Conservation (phyloP, 2,797 vertebrate genomes). For the Avahi laniger region DNA sequence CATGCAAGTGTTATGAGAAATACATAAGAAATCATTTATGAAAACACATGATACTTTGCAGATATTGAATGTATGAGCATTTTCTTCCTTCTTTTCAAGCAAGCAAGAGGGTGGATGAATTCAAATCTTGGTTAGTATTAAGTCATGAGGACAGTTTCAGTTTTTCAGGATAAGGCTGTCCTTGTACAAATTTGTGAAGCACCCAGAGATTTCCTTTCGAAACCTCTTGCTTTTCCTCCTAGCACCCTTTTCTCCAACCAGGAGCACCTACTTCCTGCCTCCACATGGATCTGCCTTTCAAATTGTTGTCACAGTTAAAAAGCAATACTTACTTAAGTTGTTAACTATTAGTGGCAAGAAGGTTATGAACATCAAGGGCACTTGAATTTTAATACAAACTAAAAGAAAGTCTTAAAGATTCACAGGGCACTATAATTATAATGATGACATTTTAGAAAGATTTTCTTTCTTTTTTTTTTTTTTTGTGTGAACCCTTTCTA, state of each 20-base stretch:
- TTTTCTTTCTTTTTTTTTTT: background rate
- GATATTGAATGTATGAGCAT: background rate
- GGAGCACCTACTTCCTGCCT: too few species aligned
- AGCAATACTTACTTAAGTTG: background rate
- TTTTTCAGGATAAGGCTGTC: background rate
- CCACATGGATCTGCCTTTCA: background rate
- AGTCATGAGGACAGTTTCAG: accelerated
- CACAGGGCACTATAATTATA: background rate
- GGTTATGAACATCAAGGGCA: background rate
- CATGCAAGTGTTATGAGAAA: background rate
- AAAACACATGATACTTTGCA: background rate
- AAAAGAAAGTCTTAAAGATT: background rate
- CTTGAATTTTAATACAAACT: background rate
- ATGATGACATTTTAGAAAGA: slow-evolving; percentile 24
- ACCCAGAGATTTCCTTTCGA: background rate
- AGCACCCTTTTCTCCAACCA: background rate
- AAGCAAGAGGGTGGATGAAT: background rate
- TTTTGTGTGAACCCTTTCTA: background rate
- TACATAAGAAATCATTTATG: background rate
- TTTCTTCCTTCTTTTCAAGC: background rate
- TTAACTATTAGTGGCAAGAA: background rate
- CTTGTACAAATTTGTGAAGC: too few species aligned
- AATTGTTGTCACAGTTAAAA: background rate
- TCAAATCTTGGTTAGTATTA: background rate
- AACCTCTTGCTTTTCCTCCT: background rate